Evolutionary conservation across 2,888 invertebrate genomes (phyloP).

Genomic region (Eurytoma californica): DNA sequence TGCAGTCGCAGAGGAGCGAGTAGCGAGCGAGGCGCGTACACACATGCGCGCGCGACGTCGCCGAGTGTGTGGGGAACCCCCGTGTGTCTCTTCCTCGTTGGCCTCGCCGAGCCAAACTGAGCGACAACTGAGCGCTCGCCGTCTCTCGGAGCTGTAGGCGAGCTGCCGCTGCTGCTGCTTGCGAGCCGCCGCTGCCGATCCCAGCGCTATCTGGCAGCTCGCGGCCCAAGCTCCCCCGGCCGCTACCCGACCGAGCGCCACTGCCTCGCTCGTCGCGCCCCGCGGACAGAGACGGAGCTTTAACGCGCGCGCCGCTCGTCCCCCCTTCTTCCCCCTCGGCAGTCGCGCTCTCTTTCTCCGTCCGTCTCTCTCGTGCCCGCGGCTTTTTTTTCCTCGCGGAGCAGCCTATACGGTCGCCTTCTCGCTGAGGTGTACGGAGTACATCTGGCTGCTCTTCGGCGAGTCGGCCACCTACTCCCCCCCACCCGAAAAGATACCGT

Average conservation of each 20-base stretch:
- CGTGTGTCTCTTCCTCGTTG: conserved; percentile 66
- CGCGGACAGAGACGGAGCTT: conserved; percentile 28
- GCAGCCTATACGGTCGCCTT: background rate
- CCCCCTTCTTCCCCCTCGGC: conserved; percentile 16
- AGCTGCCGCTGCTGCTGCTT: conserved; percentile 64
- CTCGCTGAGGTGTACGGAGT: background rate
- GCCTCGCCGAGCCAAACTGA: conserved; percentile 75
- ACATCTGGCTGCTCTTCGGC: background rate
- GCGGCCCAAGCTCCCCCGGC: conserved; percentile 62
- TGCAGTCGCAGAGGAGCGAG: too few relatives aligned
- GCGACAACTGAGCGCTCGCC: conserved; percentile 78
- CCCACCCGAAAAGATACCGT: conserved; percentile 12
- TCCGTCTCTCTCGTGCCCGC: background rate
- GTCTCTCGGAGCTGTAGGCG: conserved; percentile 72
- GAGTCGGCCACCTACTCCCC: background rate
- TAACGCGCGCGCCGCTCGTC: background rate
- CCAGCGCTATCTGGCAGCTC: conserved; percentile 78
- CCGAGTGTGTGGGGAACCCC: conserved; percentile 63
- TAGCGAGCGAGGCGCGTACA: conserved; percentile 47
- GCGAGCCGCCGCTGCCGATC: conserved; percentile 75
- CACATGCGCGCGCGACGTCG: conserved; percentile 61
- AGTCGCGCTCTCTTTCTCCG: conserved; percentile 22
- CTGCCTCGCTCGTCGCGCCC: background rate
- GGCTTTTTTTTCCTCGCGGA: background rate
- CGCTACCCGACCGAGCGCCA: conserved; percentile 20